phyloP scores from a whole-genome alignment of 2,888 invertebrate genomes.

The Tanytarsus gracilentus region DNA sequence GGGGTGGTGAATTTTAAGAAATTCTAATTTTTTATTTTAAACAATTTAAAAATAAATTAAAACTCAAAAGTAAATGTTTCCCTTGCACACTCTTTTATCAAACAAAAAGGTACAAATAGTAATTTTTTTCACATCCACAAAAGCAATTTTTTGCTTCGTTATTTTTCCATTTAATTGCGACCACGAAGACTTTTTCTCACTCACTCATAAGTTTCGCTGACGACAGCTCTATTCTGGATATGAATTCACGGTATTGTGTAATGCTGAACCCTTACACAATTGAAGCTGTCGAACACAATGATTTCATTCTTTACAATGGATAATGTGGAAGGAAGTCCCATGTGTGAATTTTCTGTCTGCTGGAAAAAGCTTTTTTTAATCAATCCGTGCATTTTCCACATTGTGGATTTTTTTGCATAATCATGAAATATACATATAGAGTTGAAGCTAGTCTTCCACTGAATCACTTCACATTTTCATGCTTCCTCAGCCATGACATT shows the following conservation, averaged over 20 bases:
- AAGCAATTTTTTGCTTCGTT: no score
- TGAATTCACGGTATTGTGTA: not conserved
- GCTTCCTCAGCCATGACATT: constrained; percentile 17
- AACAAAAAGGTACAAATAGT: no score
- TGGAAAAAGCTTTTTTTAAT: not conserved
- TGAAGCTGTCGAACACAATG: constrained; percentile 1
- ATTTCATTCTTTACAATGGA: not conserved
- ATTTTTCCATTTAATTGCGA: no score
- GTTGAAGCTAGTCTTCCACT: not conserved
- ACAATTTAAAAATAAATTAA: no score
- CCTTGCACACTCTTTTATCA: not conserved
- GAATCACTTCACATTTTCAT: constrained; percentile 16
- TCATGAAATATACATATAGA: not conserved
- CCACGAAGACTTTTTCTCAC: no score
- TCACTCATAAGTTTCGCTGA: no score
- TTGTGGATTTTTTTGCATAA: constrained; percentile 2
- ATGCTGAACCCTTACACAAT: not conserved
- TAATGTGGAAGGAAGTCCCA: constrained; percentile 6
- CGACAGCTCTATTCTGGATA: no score
- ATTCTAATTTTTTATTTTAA: no score
- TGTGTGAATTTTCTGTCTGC: not conserved
- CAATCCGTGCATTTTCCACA: not conserved
- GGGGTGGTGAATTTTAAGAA: no score
- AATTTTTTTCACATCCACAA: no score
- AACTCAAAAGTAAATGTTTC: not conserved